Conservation (phyloP, 1,140 invertebrate genomes). For the Maniola jurtina region DNA sequence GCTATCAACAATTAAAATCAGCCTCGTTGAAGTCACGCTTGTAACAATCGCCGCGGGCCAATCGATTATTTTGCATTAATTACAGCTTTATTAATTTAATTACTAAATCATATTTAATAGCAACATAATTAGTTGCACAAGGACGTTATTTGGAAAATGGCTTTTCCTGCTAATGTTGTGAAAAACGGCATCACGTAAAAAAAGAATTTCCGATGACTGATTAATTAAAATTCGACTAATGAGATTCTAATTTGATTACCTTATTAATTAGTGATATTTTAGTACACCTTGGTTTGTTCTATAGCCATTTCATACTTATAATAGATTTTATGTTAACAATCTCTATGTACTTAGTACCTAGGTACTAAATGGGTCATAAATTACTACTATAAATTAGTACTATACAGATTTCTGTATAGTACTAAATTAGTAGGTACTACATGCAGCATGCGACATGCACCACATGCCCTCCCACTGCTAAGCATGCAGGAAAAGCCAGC, state of each 20-base stretch:
- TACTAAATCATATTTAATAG: slow-evolving; percentile 18
- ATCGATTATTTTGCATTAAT: slow-evolving; percentile 22
- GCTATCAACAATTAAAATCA: slow-evolving; percentile 15
- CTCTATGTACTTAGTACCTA: too few relatives aligned
- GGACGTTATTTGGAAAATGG: slow-evolving; percentile 8
- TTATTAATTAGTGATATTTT: too few relatives aligned
- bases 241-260: neutral
- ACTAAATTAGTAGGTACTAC: too few relatives aligned
- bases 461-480: too few relatives aligned
- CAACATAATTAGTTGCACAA: slow-evolving; percentile 4
- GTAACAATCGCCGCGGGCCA: slow-evolving; percentile 15
- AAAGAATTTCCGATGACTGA: neutral
- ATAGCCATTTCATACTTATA: too few relatives aligned
- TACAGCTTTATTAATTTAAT: slow-evolving; percentile 5
- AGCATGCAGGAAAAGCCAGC: too few relatives aligned
- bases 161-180: slow-evolving; percentile 4
- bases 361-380: too few relatives aligned
- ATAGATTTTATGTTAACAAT: too few relatives aligned
- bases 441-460: too few relatives aligned
- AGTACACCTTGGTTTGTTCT: too few relatives aligned
- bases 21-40: slow-evolving; percentile 8
- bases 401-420: too few relatives aligned
- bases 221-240: neutral
- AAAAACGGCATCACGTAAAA: slow-evolving; percentile 1
- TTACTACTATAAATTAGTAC: too few relatives aligned